Percentiles rank a stretch among this genome's conserved stretches.
Evolutionary conservation across 2,113 vertebrate species (phyloP).

Genomic region (Lepidothrix coronata): DNA sequence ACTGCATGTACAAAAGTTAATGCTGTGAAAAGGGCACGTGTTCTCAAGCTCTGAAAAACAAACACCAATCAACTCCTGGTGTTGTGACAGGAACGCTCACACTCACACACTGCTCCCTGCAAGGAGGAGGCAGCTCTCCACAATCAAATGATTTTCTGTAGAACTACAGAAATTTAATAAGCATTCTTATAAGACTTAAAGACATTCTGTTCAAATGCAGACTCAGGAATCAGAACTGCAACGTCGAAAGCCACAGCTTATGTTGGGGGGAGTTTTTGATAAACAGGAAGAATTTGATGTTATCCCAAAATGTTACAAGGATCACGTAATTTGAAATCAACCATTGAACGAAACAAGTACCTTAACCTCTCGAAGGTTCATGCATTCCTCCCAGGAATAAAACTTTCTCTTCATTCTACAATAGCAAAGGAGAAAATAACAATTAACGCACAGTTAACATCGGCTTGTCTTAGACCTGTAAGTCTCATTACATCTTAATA

Average conservation of each 20-base stretch:
- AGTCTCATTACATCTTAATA: background rate
- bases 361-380: slow-evolving; percentile 97
- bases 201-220: background rate
- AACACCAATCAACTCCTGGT: background rate
- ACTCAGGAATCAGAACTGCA: background rate
- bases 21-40: background rate
- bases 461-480: background rate
- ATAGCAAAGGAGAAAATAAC: background rate
- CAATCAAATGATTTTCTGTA: background rate
- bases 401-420: slow-evolving; percentile 96
- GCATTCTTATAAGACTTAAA: background rate
- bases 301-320: background rate
- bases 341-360: slow-evolving; percentile 65
- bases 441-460: background rate
- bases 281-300: background rate
- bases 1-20: background rate
- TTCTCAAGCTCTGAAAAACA: background rate
- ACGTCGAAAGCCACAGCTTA: background rate
- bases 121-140: background rate
- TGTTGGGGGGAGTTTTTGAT: background rate
- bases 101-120: background rate
- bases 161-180: background rate
- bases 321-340: background rate
- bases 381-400: slow-evolving; percentile 98
- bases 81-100: background rate